Evolutionary conservation across 2,113 vertebrate species (phyloP).

Genomic region (Desmodus rotundus): DNA sequence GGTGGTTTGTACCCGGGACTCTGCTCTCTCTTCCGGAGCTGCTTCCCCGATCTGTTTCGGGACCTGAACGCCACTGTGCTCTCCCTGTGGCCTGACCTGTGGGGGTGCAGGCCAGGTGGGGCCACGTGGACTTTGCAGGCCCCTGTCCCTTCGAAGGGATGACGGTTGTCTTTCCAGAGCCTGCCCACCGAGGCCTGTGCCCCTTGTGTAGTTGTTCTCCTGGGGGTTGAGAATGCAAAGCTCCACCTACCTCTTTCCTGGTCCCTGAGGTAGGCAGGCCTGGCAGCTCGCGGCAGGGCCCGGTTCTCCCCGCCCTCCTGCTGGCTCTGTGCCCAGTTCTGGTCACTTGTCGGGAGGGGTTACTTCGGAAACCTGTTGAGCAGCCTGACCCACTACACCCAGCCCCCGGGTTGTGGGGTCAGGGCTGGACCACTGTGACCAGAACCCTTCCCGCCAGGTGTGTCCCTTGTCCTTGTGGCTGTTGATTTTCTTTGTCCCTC

Average conservation of each 20-base stretch:
- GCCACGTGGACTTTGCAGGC: accelerated
- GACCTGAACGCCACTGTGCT: accelerated
- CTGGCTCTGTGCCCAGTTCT: background rate
- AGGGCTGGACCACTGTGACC: background rate
- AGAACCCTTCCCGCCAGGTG: accelerated
- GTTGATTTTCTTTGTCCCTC: background rate
- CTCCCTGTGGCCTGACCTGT: background rate
- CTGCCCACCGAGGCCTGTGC: background rate
- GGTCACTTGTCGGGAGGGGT: background rate
- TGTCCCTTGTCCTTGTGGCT: background rate
- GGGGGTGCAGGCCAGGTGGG: accelerated
- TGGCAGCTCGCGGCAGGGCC: background rate
- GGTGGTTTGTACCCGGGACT: accelerated
- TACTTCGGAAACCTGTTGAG: background rate
- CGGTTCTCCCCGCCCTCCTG: accelerated
- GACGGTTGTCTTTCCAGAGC: background rate
- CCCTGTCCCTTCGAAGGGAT: background rate
- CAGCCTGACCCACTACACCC: accelerated
- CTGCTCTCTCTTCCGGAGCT: background rate
- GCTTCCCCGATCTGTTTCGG: accelerated
- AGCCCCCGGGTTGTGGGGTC: accelerated
- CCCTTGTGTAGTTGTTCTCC: background rate
- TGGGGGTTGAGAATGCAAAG: background rate
- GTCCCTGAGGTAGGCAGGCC: background rate
- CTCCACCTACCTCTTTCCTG: background rate